A percentile compares a stretch with the other conserved stretches of the same genome.
Evolutionary conservation across 2,888 invertebrate genomes (phyloP).

Genomic region (Tipula vernalis): DNA sequence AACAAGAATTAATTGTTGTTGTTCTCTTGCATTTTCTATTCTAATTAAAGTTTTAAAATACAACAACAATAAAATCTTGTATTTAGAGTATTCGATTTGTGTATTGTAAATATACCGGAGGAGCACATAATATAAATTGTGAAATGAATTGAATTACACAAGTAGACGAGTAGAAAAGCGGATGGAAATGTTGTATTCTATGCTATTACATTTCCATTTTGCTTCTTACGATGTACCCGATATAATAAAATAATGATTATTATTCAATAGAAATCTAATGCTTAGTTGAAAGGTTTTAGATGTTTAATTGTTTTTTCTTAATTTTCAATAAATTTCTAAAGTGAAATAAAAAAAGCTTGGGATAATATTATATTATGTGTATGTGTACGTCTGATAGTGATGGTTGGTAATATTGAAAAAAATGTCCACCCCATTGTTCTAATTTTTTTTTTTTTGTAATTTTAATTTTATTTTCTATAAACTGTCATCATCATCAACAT

Average conservation of each 20-base stretch:
- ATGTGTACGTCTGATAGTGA: not conserved
- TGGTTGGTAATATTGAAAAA: not conserved
- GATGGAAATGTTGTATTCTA: not conserved
- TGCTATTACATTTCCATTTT: not conserved
- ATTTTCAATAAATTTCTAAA: not conserved
- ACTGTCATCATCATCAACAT: not conserved
- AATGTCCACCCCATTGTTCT: not conserved
- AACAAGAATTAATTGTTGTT: not conserved
- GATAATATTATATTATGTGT: not conserved
- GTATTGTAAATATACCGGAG: not conserved
- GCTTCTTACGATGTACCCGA: not conserved
- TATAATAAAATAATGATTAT: not conserved
- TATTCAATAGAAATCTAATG: not conserved
- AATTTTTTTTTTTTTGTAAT: not conserved
- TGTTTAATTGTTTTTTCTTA: not conserved
- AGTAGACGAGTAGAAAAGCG: not conserved
- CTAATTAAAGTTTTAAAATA: not conserved
- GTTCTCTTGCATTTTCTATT: not conserved
- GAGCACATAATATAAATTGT: not conserved
- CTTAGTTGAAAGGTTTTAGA: slow-evolving; percentile 4
- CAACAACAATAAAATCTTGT: not conserved
- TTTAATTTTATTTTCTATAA: not conserved
- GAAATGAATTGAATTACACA: not conserved
- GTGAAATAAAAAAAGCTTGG: not conserved
- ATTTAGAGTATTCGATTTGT: not conserved